Evolutionary conservation across 2,797 vertebrate genomes (phyloP).

Genomic region (Chromis chromis): DNA sequence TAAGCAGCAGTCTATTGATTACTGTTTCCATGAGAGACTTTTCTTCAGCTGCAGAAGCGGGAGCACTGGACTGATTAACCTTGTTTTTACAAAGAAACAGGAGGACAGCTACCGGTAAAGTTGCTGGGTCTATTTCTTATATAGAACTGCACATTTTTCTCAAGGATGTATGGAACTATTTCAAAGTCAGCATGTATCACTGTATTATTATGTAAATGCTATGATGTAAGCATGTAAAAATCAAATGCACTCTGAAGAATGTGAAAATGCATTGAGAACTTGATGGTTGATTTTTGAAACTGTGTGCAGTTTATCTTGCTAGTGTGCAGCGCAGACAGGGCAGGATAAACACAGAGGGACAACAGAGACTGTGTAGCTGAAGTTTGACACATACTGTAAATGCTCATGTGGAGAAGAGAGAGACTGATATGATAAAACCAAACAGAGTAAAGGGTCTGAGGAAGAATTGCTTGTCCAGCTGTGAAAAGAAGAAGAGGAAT

Average conservation of each 20-base stretch:
- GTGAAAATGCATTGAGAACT: background rate
- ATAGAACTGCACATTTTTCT: slow-evolving; percentile 3
- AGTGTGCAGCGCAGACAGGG: slow-evolving; percentile 5
- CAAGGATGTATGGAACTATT: background rate
- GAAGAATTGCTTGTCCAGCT: slow-evolving; percentile 17
- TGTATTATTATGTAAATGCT: slow-evolving; percentile 11
- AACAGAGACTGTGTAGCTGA: background rate
- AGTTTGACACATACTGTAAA: background rate
- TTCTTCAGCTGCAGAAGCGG: slow-evolving; percentile 23
- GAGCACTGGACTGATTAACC: slow-evolving; percentile 5
- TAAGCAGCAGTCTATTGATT: slow-evolving; percentile 38
- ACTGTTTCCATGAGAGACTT: slow-evolving; percentile 24
- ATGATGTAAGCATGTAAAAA: slow-evolving; percentile 27
- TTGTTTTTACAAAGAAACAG: slow-evolving; percentile 24
- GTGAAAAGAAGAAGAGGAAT: slow-evolving; percentile 4
- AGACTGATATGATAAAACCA: slow-evolving; percentile 11
- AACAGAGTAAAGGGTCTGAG: background rate
- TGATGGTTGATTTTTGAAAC: background rate
- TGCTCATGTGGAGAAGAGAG: background rate
- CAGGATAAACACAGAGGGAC: background rate
- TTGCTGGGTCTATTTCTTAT: slow-evolving; percentile 11
- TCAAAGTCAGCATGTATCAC: background rate
- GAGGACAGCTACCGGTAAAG: slow-evolving; percentile 65
- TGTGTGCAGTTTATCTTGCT: background rate
- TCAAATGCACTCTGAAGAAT: background rate